A percentile compares a stretch with the other conserved stretches of the same genome.
Evolutionary conservation across 2,888 invertebrate species (phyloP).

Genomic region (Sialis lutaria): DNA sequence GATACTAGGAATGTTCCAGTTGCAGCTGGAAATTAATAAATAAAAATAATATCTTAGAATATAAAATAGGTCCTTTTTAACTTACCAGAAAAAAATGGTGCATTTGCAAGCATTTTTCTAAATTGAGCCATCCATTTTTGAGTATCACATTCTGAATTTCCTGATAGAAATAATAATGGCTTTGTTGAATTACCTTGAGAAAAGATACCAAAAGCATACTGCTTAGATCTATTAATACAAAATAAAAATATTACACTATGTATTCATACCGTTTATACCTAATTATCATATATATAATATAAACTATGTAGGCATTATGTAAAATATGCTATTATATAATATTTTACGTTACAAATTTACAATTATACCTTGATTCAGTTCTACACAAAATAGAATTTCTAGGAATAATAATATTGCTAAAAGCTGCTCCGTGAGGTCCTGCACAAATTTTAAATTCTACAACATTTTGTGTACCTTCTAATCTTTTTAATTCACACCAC

Average conservation of each 20-base stretch:
- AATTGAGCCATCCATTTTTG: slow-evolving; percentile 54
- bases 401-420: slow-evolving; percentile 34
- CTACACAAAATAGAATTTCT: slow-evolving; percentile 39
- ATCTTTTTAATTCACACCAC: slow-evolving; percentile 42
- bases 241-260: not conserved
- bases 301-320: not conserved
- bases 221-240: slow-evolving; percentile 31
- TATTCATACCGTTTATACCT: no score
- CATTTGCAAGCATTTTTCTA: slow-evolving; percentile 29
- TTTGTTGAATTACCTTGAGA: slow-evolving; percentile 35
- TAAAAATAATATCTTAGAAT: slow-evolving; percentile 1
- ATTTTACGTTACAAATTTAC: no score
- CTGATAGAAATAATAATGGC: slow-evolving; percentile 45
- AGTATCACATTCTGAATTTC: slow-evolving; percentile 41
- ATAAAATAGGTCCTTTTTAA: slow-evolving; percentile 2
- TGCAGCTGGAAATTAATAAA: slow-evolving; percentile 20
- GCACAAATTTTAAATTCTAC: slow-evolving; percentile 38
- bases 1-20: slow-evolving; percentile 39
- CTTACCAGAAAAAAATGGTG: slow-evolving; percentile 23
- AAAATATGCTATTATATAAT: not conserved
- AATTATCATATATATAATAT: not conserved
- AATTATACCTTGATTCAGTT: slow-evolving; percentile 34
- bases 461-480: slow-evolving; percentile 32
- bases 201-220: slow-evolving; percentile 52
- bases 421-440: slow-evolving; percentile 21